Percentiles rank a stretch among this genome's conserved stretches.
These are phyloP conservation scores for Deilephila elpenor DNA, from an alignment of 2,888 invertebrate species.

Conservation along the genomic window DNA sequence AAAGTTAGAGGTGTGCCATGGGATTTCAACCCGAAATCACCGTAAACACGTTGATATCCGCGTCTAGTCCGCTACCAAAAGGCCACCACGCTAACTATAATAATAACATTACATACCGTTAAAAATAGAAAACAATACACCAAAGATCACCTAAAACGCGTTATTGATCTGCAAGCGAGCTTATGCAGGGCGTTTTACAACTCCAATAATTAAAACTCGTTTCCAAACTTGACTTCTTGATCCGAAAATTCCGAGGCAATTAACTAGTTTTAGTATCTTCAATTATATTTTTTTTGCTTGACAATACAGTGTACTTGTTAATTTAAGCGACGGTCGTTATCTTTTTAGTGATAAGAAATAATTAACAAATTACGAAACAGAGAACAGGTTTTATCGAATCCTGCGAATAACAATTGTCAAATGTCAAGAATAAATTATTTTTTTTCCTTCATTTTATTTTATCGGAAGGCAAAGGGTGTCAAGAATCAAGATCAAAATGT, in stretches of 20 bases:
- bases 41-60: too few species aligned
- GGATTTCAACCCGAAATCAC: too few species aligned
- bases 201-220: background rate
- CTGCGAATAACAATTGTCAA: background rate
- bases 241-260: background rate
- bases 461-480: too few species aligned
- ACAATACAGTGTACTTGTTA: conserved; percentile 3
- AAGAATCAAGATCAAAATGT: background rate
- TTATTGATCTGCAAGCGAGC: background rate
- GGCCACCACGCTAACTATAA: background rate
- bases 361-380: conserved; percentile 11
- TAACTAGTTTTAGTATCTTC: background rate
- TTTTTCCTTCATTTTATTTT: too few species aligned
- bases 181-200: background rate
- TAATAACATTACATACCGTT: background rate
- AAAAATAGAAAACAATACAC: background rate
- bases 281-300: background rate
- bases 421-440: background rate
- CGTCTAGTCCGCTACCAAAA: background rate
- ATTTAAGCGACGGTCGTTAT: background rate
- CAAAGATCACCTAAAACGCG: background rate
- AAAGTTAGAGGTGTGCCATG: too few species aligned
- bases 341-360: background rate
- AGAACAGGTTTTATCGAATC: too few species aligned
- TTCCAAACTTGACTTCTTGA: background rate